Evolutionary conservation across 37 sponge, comb jelly and placozoan genomes (phyloP).

Genomic region (Corticium candelabrum): DNA sequence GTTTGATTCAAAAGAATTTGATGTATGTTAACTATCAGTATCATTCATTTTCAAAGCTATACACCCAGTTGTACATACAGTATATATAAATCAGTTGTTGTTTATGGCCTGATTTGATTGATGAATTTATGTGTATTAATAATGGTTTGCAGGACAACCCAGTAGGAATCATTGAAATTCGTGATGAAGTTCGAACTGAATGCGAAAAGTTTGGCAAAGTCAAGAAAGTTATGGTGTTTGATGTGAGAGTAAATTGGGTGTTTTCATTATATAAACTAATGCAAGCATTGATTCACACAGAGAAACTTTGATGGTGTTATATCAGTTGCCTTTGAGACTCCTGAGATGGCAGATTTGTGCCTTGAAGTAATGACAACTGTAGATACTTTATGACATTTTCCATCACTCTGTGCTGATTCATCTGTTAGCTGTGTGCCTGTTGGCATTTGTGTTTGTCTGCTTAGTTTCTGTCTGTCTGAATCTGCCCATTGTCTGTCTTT

Average conservation of each 20-base stretch:
- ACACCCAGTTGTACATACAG: no score
- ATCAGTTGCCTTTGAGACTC: conserved; percentile 77
- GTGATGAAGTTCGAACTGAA: conserved; percentile 69
- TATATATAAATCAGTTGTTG: neutral
- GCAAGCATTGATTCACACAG: conserved; percentile 26
- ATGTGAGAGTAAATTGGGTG: conserved; percentile 49
- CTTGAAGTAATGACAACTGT: conserved; percentile 13
- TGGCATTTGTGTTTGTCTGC: no score
- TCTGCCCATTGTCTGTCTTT: no score
- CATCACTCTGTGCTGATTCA: neutral
- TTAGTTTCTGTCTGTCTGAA: no score
- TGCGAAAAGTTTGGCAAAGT: conserved; percentile 87
- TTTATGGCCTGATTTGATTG: neutral
- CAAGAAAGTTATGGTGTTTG: conserved; percentile 83
- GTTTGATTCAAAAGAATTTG: conserved; percentile 88
- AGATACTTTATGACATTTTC: neutral
- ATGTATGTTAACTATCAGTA: conserved; percentile 56
- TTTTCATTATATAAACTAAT: neutral
- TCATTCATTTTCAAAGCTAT: no score
- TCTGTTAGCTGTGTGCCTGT: no score
- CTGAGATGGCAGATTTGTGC: conserved; percentile 69
- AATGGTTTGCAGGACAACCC: conserved; percentile 49
- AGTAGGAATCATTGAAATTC: conserved; percentile 59
- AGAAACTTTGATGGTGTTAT: conserved; percentile 88
- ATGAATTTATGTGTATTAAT: neutral